Evolutionary conservation across 2,113 vertebrate genomes (phyloP), one percentile per base, ranked within the genome.

Genomic region (Podarcis raffonei): DNA sequence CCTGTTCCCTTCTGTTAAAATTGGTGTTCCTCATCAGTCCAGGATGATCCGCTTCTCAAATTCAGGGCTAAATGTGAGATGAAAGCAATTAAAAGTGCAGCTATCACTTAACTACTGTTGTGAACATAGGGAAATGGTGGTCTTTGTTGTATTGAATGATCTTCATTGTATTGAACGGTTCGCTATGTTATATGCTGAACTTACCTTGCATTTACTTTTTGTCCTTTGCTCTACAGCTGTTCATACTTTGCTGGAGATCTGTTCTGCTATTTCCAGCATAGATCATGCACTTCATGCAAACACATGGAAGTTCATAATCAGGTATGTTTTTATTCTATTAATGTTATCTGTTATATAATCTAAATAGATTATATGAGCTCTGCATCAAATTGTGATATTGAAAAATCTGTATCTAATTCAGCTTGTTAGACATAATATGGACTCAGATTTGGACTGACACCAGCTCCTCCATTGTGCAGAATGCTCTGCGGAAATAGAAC

Each of bases 251-350:
- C 93, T 99, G 96, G 98, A 98, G 91, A 98, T 99, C 85, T 99
- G 98, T 95, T 97, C 97, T 35, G 91, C 99, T 84, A 98, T 99
- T 95, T 98, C 98, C 66, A 97, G 95, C 74, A 97, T 99, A 97
- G 99, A 99, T 93, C 97, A 99, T 2, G 98, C 99, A 5, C 96
- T 99, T 91, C 98, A 99, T 94, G 99, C 98, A 84, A 99, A 99
- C 91, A 99, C 98, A 0, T 99, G 99, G 99, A 99, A 99, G 92
- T 99, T 98, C 94, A 98, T 99, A 72, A 98, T 99, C 96, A 99
- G 98, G 99, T 99, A 96, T 96, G 98, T 97, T 27, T 23, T 7
- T 84, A 81, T 6, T 65, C 32, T 75, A 75, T 85, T 87, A n/a
- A 20, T 81, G 18, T 68, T 62, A 65, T 22, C 32, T 53, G 1